Conservation (phyloP, 2,113 vertebrate species). For the Platycercus adscitus region DNA sequence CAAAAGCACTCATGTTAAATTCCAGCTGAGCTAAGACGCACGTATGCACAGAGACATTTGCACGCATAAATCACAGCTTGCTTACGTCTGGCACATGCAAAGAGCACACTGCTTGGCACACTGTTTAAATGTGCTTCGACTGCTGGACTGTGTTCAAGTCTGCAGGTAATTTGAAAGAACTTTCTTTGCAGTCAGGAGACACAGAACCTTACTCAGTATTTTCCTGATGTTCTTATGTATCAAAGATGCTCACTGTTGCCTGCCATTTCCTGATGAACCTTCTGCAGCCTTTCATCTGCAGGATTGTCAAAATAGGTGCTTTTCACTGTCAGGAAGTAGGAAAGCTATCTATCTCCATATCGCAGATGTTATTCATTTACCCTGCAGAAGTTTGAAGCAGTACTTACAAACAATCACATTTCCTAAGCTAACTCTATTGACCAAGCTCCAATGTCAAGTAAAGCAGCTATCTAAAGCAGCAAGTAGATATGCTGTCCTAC, state of each 20-base stretch:
- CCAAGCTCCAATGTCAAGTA: background rate
- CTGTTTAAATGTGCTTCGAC: background rate
- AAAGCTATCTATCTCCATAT: background rate
- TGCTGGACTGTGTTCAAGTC: background rate
- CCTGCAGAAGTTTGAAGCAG: background rate
- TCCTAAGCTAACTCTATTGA: background rate
- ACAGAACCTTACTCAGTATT: background rate
- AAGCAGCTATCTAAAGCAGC: background rate
- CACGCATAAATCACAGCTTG: background rate
- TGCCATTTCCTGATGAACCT: background rate
- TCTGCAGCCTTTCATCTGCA: background rate
- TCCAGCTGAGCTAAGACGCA: background rate
- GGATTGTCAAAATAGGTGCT: background rate
- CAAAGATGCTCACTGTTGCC: background rate
- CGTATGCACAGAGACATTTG: background rate
- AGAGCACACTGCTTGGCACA: background rate
- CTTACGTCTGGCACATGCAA: background rate
- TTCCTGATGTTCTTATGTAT: background rate
- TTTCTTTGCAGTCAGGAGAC: background rate
- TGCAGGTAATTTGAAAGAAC: background rate
- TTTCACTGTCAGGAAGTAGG: background rate
- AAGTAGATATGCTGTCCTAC: background rate
- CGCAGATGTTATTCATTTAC: background rate
- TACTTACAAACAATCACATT: background rate
- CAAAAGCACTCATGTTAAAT: background rate